Percentiles rank a stretch among this genome's conserved stretches.
These are phyloP conservation scores for Belonocnema kinseyi DNA, from an alignment of 1,140 invertebrate species.

Conservation along the genomic window DNA sequence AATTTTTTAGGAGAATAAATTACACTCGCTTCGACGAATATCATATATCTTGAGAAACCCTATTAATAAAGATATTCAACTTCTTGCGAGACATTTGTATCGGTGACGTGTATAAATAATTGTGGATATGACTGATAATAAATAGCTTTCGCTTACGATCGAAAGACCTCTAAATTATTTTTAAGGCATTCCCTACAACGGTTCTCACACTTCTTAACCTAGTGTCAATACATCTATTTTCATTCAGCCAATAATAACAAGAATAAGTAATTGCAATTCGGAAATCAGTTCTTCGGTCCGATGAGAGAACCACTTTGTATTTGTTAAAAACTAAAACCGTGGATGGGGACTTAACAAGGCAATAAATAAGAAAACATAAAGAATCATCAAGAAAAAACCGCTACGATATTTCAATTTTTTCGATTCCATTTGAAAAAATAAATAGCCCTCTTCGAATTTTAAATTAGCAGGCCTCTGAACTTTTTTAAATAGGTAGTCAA, in stretches of 20 bases:
- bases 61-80: slow-evolving; percentile 4
- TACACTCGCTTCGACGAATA: too few species aligned
- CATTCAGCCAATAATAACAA: neutral
- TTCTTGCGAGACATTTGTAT: neutral
- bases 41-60: neutral
- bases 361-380: slow-evolving; percentile 17
- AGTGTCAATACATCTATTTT: neutral
- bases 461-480: too few species aligned
- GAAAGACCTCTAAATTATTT: too few species aligned
- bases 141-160: too few species aligned
- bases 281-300: too few species aligned
- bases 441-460: too few species aligned
- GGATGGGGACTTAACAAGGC: neutral
- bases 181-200: neutral
- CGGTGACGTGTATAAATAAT: neutral
- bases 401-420: neutral
- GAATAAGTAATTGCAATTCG: neutral
- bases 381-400: neutral
- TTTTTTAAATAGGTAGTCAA: neutral
- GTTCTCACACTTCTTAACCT: neutral
- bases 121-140: too few species aligned
- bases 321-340: neutral
- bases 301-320: neutral
- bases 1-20: too few species aligned
- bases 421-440: too few species aligned